These are phyloP conservation scores for Strongylocentrotus purpuratus DNA, from an alignment of 35 echinoderm and acorn worm species.

Conservation along the genomic window DNA sequence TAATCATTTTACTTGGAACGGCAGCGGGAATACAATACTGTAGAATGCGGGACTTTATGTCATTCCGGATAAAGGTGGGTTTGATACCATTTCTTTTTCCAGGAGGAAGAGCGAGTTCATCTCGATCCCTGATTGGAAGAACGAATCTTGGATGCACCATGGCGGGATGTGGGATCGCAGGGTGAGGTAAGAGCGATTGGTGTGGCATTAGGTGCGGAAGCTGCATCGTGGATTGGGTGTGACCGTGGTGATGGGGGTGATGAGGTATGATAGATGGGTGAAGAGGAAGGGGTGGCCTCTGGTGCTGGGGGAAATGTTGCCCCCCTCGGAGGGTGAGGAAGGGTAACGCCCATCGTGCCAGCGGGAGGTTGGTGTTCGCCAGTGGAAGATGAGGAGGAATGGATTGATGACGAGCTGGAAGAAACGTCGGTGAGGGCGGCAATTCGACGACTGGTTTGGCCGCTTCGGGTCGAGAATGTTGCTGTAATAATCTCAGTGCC, in stretches of 20 bases:
- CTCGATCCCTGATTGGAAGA: neutral
- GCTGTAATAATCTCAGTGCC: neutral
- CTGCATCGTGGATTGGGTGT: neutral
- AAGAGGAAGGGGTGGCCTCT: neutral
- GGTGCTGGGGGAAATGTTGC: neutral
- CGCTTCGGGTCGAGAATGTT: neutral
- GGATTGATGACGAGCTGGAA: neutral
- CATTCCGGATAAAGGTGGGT: neutral
- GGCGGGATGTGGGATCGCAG: neutral
- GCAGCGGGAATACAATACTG: neutral
- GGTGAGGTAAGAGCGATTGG: neutral
- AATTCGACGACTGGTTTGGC: neutral
- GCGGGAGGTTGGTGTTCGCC: neutral
- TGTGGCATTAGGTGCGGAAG: neutral
- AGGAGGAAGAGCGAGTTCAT: neutral
- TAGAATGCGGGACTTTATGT: neutral
- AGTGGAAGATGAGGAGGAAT: neutral
- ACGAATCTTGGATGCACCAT: neutral
- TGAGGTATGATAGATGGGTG: neutral
- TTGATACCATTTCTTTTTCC: neutral
- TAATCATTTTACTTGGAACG: neutral
- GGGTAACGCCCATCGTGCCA: conserved; percentile 11
- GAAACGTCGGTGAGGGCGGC: neutral
- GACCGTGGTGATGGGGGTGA: neutral
- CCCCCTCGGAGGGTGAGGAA: neutral